Base-by-base conservation (phyloP, 92 coral and sea anemone genomes). In the Zoanthus sociatus region DNA sequence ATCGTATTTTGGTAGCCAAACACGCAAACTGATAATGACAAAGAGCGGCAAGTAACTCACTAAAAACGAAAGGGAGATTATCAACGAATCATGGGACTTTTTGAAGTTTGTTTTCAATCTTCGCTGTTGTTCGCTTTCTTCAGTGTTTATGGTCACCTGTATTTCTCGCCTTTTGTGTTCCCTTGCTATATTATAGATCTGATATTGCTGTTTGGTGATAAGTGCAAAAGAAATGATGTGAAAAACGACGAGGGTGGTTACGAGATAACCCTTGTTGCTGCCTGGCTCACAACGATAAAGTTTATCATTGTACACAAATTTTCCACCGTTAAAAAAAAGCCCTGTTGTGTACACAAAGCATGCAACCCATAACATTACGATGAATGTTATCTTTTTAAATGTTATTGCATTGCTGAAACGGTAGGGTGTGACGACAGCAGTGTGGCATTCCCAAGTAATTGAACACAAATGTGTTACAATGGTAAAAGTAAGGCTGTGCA, bases 401-500 rank as follows among this genome's bases (percentile, higher is more conserved):
- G 76, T 71, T 32, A 71, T 7, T 0, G 30, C 47, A 9, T 5
- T 30, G 6, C 18, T 30, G 47, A 71, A 71, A 10, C 12, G 9
- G 76, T 71, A 71, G 46, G 47, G 76, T 32, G 5, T 71, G 47
- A 32, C 0, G 45, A 71, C 10, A 42, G 76, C 76, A 11, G 45
- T 71, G 48, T 71, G 17, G 17, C 76, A 71, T 15, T 71, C 76
- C 76, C 76, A 71, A 4, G 76, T 71, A 11, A 71, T 47, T 30
- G 76, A 46, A 71, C 76, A 30, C 47, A 71, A 30, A 71, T 4
- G 46, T 31, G 11, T 2, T 71, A 30, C 32, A 4, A 47, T 30
- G 7, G 47, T 33, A 16, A 1, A 30, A 30, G 13, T 14, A 30
- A 71, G 78, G 45, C 31, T 4, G 2, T 1, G 1, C 4, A 46